phyloP scores from a whole-genome alignment of 1,140 invertebrate genomes.

The Apocrypta bakeri region DNA sequence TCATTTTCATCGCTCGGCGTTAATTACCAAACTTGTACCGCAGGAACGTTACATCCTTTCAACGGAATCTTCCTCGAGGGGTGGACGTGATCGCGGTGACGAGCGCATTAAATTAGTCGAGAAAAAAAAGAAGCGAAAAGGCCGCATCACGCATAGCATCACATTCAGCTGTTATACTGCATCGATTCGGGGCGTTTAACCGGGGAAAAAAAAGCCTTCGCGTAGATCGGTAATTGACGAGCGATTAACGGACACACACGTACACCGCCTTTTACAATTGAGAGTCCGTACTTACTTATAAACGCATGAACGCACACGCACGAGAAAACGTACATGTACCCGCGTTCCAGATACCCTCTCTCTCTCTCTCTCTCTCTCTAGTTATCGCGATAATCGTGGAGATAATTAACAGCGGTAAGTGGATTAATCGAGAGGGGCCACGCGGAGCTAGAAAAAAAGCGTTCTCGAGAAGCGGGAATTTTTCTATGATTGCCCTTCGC shows the following conservation, averaged over 20 bases:
- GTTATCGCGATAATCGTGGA: background rate
- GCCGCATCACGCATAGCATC: background rate
- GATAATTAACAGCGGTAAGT: slow-evolving; percentile 25
- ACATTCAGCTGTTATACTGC: background rate
- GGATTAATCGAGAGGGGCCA: slow-evolving; percentile 19
- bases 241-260: slow-evolving; percentile 50
- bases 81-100: background rate
- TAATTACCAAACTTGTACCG: slow-evolving; percentile 7
- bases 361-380: background rate
- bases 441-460: slow-evolving; percentile 11
- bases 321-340: background rate
- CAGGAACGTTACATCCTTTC: background rate
- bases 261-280: background rate
- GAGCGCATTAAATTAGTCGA: slow-evolving; percentile 13
- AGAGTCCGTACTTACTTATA: background rate
- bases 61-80: slow-evolving; percentile 9
- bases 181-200: slow-evolving; percentile 13
- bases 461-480: background rate
- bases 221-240: slow-evolving; percentile 51
- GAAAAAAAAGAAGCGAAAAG: background rate
- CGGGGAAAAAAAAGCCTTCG: background rate
- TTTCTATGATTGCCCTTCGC: background rate
- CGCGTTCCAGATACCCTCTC: slow-evolving; percentile 16
- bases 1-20: background rate
- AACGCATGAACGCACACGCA: background rate